Percentiles rank a stretch among this genome's conserved stretches.
Evolutionary conservation across 2,113 vertebrate genomes (phyloP).

Genomic region (Maccullochella peelii): DNA sequence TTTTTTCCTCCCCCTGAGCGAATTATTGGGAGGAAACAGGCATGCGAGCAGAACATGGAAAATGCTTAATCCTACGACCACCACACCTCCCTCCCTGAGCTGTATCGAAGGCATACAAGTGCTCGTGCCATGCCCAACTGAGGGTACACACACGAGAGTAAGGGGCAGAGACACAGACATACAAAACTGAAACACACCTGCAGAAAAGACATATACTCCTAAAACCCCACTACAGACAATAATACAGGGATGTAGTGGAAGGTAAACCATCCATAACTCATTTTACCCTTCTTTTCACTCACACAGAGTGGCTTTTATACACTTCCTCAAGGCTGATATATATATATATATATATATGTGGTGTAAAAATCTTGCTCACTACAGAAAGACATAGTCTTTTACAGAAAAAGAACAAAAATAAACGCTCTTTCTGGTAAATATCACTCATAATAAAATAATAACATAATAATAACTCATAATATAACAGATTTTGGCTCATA

Average conservation of each 20-base stretch:
- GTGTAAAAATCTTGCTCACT: not conserved
- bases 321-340: not conserved
- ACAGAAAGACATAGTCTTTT: not conserved
- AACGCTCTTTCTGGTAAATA: not conserved
- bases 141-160: slow-evolving; percentile 41
- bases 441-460: too few relatives aligned
- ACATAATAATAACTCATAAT: too few relatives aligned
- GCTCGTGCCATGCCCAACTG: slow-evolving; percentile 57
- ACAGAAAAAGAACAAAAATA: not conserved
- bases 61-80: slow-evolving; percentile 63
- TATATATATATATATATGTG: too few relatives aligned
- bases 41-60: slow-evolving; percentile 69
- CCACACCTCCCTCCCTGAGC: slow-evolving; percentile 50
- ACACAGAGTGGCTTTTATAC: not conserved
- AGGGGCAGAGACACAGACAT: slow-evolving; percentile 11
- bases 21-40: slow-evolving; percentile 53
- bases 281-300: not conserved
- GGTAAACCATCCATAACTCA: not conserved
- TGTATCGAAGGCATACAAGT: slow-evolving; percentile 48
- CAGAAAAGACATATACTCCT: slow-evolving; percentile 10
- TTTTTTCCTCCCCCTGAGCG: not conserved
- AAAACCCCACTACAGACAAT: not conserved
- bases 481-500: not conserved
- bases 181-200: slow-evolving; percentile 18
- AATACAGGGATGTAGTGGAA: not conserved